A percentile compares a stretch with the other conserved stretches of the same genome.
These are phyloP conservation scores for Zaprionus tsacasi DNA, from an alignment of 1,140 invertebrate species.

Conservation along the genomic window DNA sequence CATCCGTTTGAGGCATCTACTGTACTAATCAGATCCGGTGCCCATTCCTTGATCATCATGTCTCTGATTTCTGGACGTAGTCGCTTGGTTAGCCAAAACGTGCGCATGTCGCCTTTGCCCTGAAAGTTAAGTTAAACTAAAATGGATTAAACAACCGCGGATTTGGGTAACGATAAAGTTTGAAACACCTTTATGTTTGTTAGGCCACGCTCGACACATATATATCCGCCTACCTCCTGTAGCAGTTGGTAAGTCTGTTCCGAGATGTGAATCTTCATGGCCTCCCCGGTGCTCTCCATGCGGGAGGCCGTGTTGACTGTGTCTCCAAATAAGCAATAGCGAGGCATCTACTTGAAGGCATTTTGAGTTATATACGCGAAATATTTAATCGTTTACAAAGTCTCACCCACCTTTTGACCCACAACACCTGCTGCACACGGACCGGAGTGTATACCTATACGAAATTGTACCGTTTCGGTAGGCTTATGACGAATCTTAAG, in stretches of 20 bases:
- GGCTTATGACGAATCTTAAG: constrained; percentile 93
- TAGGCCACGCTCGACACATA: constrained; percentile 87
- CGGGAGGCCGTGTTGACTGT: constrained; percentile 95
- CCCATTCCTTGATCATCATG: constrained; percentile 36
- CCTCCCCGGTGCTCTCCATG: constrained; percentile 93
- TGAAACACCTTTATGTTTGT: constrained; percentile 89
- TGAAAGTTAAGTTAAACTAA: constrained; percentile 68
- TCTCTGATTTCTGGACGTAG: constrained; percentile 39
- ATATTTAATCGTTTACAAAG: not conserved
- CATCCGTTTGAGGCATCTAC: constrained; percentile 57
- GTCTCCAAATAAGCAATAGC: constrained; percentile 96
- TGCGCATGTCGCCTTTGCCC: constrained; percentile 95
- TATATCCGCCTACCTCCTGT: constrained; percentile 85
- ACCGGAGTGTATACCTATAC: constrained; percentile 94
- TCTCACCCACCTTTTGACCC: constrained; percentile 88
- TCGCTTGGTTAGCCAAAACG: constrained; percentile 90
- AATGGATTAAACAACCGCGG: too few relatives aligned
- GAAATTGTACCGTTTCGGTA: constrained; percentile 90
- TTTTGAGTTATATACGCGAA: not conserved
- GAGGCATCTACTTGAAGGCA: constrained; percentile 88
- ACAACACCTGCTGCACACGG: constrained; percentile 93
- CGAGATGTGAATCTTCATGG: constrained; percentile 97
- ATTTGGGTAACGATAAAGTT: not conserved
- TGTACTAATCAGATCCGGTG: constrained; percentile 77
- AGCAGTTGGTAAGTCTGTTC: constrained; percentile 92